Evolutionary conservation across 2,888 invertebrate species (phyloP).

Genomic region (Drosophila mimetica): DNA sequence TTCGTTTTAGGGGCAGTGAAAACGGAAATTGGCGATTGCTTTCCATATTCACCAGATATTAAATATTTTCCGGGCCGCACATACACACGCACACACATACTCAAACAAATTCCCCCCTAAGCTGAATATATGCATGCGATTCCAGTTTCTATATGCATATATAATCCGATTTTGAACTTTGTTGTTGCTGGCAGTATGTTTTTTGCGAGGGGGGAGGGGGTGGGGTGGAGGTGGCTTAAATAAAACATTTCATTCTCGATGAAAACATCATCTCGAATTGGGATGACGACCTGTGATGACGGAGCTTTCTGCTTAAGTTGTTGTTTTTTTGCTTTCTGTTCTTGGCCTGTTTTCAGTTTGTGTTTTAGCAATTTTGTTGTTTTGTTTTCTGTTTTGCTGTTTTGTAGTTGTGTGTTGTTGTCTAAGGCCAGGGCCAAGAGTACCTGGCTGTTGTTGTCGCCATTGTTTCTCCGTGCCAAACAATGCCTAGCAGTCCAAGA

Average conservation of each 20-base stretch:
- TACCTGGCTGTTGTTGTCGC: slow-evolving; percentile 30
- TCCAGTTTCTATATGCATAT: slow-evolving; percentile 12
- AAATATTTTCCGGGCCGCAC: slow-evolving; percentile 18
- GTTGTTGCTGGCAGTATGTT: slow-evolving; percentile 9
- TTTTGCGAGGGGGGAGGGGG: neutral
- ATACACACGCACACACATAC: neutral
- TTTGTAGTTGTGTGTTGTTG: slow-evolving; percentile 2
- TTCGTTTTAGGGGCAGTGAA: neutral
- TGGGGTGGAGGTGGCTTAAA: slow-evolving; percentile 14
- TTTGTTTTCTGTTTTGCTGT: slow-evolving; percentile 7
- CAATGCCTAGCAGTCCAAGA: slow-evolving; percentile 27
- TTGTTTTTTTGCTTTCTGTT: neutral
- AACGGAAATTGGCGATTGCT: slow-evolving; percentile 2
- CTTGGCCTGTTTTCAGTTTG: slow-evolving; percentile 14
- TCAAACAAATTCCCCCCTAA: neutral
- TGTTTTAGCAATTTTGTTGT: neutral
- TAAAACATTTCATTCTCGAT: slow-evolving; percentile 40
- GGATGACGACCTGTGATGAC: slow-evolving; percentile 6
- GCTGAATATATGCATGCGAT: slow-evolving; percentile 11
- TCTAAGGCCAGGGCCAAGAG: slow-evolving; percentile 63
- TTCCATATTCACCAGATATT: slow-evolving; percentile 4
- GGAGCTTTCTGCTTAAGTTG: slow-evolving; percentile 2
- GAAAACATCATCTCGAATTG: slow-evolving; percentile 11
- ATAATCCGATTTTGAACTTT: slow-evolving; percentile 25
- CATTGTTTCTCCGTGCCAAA: slow-evolving; percentile 21